Base-by-base conservation (phyloP, 2,888 invertebrate genomes). In the Epirrhoe alternata region DNA sequence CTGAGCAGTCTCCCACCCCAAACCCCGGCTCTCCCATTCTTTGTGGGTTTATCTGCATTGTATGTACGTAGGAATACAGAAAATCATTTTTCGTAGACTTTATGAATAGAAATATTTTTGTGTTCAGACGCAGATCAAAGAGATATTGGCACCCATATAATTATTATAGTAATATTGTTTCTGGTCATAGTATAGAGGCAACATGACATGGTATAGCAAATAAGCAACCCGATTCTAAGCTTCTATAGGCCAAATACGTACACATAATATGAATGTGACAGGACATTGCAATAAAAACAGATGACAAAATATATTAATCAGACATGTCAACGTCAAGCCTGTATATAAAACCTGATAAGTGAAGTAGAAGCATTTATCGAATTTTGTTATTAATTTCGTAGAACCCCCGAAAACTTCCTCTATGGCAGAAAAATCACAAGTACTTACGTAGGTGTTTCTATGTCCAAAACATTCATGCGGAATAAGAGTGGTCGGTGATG, bases 21-120 rank as follows among this genome's bases (percentile, higher is more conserved):
- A 72, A 66, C 66, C 73, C 76, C 64, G 56, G 66, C 74, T 78
- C 81, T 47, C 80, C 81, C 78, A 78, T 80, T 82, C 82, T 82
- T 81, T 79, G 79, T 74, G 77, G 79, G 77, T 77, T 80, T 59
- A 78, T 83, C 82, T 83, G 80, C 79, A 82, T 82, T 82, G 79
- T 75, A 75, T 65, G 65, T 69, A 76, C 51, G 38, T 77, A 79
- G 64, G 58, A 66, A 65, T 64, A 64, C 62, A 64, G 66, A 64
- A 64, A 68, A 68, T 65, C 47, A 66, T 66, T 68, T 61, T 68
- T 72, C 64, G 47, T 67, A 61, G 50, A 66, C 62, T 62, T 61
- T 64, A 58, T 49, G 49, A 64, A 5, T 14, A 42, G 33, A 49
- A 62, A 63, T 62, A 17, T 14, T 52, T 64, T 60, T 58, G 55